phyloP scores from a whole-genome alignment of 2,888 invertebrate genomes.

The Heterodera filipjevi region DNA sequence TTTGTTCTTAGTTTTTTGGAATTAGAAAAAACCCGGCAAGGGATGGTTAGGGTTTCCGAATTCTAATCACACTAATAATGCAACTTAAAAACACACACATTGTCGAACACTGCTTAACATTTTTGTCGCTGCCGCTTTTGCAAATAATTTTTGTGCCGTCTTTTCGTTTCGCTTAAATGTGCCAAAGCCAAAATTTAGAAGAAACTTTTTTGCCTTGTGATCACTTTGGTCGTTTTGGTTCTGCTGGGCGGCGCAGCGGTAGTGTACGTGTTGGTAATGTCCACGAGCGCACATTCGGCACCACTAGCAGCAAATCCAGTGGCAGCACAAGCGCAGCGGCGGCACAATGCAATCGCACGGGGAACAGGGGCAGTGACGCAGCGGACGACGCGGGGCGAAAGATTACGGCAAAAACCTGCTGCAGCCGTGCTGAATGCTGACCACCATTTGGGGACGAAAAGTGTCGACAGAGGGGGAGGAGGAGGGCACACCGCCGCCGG shows the following conservation, averaged over 20 bases:
- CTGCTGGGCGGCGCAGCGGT: slow-evolving; percentile 67
- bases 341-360: too few species aligned
- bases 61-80: too few species aligned
- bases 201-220: slow-evolving; percentile 59
- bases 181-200: slow-evolving; percentile 47
- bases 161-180: slow-evolving; percentile 1
- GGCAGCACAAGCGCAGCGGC: neutral
- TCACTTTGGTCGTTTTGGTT: slow-evolving; percentile 53
- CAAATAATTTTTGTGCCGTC: neutral
- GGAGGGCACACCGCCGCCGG: neutral
- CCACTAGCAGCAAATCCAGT: neutral
- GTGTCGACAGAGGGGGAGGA: neutral
- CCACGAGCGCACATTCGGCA: neutral
- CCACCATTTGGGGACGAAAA: neutral
- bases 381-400: neutral
- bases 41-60: too few species aligned
- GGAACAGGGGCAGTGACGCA: too few species aligned
- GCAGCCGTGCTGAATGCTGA: neutral
- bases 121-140: neutral
- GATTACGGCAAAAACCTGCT: neutral
- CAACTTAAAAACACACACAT: too few species aligned
- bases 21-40: too few species aligned
- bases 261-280: slow-evolving; percentile 58
- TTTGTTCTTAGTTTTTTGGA: too few species aligned
- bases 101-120: too few species aligned